phyloP scores from a whole-genome alignment of 2,888 invertebrate species.

The Lamellibrachia satsuma region DNA sequence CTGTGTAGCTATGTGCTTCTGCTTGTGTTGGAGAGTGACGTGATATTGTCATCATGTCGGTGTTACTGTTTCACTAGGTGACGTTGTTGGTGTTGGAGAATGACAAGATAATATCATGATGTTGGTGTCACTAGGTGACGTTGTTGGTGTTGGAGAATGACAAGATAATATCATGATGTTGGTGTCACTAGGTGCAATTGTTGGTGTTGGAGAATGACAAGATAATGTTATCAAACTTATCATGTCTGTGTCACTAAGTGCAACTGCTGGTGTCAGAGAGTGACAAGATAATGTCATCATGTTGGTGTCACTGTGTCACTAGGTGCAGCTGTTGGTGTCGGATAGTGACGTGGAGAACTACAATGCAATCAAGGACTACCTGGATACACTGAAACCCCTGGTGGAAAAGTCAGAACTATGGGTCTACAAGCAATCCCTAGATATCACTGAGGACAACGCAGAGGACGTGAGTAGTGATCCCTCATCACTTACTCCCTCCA shows the following conservation, averaged over 20 bases:
- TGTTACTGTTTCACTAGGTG: too few relatives aligned
- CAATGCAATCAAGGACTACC: slow-evolving; percentile 95
- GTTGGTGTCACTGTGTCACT: not conserved
- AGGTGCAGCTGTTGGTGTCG: slow-evolving; percentile 96
- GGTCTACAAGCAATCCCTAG: slow-evolving; percentile 81
- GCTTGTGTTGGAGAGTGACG: too few relatives aligned
- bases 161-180: not conserved
- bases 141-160: too few relatives aligned
- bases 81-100: too few relatives aligned
- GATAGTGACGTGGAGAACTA: slow-evolving; percentile 98
- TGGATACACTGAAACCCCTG: slow-evolving; percentile 88
- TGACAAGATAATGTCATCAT: not conserved
- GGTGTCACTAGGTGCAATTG: not conserved
- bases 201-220: too few relatives aligned
- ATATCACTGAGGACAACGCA: not conserved
- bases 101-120: too few relatives aligned
- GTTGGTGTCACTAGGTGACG: too few relatives aligned
- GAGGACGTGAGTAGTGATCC: not conserved
- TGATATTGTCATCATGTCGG: too few relatives aligned
- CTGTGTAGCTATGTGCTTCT: too few relatives aligned
- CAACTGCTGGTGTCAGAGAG: not conserved
- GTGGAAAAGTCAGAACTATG: slow-evolving; percentile 98
- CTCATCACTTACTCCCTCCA: not conserved
- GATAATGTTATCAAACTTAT: not conserved
- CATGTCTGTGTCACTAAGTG: not conserved